Conservation (phyloP, 1,140 invertebrate species). For the Drosophila athabasca region DNA sequence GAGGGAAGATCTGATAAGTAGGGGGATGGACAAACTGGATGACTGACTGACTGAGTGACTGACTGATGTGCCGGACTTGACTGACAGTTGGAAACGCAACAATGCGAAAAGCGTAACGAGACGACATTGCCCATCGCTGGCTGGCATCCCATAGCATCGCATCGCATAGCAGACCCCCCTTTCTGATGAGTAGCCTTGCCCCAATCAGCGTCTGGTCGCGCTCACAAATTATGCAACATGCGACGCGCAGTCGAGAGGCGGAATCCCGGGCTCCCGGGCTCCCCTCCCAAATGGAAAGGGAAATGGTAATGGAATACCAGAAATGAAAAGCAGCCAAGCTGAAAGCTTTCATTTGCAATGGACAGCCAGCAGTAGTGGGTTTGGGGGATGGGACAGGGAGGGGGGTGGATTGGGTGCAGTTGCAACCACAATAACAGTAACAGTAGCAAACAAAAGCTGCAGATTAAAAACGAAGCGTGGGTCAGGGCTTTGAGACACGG, state of each 20-base stretch:
- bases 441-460: conserved; percentile 40
- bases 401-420: neutral
- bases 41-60: conserved; percentile 25
- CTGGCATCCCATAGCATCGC: conserved; percentile 27
- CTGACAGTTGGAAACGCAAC: conserved; percentile 65
- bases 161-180: neutral
- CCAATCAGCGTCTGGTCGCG: conserved; percentile 66
- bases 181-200: conserved; percentile 30
- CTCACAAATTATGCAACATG: conserved; percentile 76
- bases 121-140: conserved; percentile 38
- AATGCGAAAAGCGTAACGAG: conserved; percentile 73
- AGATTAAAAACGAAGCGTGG: conserved; percentile 56
- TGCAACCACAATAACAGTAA: conserved; percentile 27
- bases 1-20: conserved; percentile 28
- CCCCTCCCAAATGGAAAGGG: conserved; percentile 56
- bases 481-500: conserved; percentile 40
- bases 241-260: conserved; percentile 44
- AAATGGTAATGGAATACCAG: conserved; percentile 67
- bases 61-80: conserved; percentile 20
- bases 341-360: conserved; percentile 68
- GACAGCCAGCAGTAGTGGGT: conserved; percentile 28
- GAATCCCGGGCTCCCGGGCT: conserved; percentile 15
- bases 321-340: conserved; percentile 75
- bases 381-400: conserved; percentile 36
- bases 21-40: conserved; percentile 25